These are phyloP conservation scores for Oscheius onirici DNA, from an alignment of 2,888 invertebrate genomes.

Conservation along the genomic window DNA sequence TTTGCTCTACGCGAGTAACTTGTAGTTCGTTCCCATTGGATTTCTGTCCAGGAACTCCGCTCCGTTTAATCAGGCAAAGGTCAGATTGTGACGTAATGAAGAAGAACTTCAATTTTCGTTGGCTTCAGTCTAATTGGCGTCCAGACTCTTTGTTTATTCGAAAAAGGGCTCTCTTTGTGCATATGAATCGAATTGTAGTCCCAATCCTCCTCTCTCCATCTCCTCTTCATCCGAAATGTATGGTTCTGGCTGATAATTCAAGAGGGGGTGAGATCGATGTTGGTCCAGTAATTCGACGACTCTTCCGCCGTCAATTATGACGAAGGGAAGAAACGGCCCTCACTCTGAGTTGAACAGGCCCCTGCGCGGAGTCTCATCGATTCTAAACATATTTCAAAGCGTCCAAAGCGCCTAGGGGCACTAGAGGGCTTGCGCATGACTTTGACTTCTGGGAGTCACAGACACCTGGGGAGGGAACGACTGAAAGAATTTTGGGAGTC, in stretches of 20 bases:
- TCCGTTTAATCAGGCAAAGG: background rate
- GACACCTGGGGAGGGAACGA: background rate
- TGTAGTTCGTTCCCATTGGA: no score
- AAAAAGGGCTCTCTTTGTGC: background rate
- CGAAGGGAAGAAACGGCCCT: constrained; percentile 23
- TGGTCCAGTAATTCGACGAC: constrained; percentile 24
- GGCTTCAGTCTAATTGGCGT: no score
- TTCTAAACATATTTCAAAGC: constrained; percentile 33
- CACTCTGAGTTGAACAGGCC: constrained; percentile 28
- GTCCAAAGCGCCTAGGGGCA: constrained; percentile 27
- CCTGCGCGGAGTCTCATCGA: constrained; percentile 31
- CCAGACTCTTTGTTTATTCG: constrained; percentile 11
- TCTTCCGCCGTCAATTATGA: constrained; percentile 32
- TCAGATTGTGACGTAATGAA: background rate
- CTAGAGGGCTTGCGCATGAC: constrained; percentile 4
- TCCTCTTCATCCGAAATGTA: background rate
- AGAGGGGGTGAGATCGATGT: background rate
- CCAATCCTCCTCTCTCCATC: background rate
- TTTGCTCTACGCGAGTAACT: no score
- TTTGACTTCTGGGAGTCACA: constrained; percentile 14
- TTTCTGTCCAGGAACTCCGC: background rate
- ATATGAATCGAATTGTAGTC: constrained; percentile 15
- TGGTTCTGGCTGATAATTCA: constrained; percentile 3
- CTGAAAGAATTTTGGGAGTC: constrained; percentile 6
- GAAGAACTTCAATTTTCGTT: no score